Percentiles rank a stretch among this genome's conserved stretches.
Conservation (phyloP, 2,113 vertebrate species). For the Pseudonaja textilis region DNA sequence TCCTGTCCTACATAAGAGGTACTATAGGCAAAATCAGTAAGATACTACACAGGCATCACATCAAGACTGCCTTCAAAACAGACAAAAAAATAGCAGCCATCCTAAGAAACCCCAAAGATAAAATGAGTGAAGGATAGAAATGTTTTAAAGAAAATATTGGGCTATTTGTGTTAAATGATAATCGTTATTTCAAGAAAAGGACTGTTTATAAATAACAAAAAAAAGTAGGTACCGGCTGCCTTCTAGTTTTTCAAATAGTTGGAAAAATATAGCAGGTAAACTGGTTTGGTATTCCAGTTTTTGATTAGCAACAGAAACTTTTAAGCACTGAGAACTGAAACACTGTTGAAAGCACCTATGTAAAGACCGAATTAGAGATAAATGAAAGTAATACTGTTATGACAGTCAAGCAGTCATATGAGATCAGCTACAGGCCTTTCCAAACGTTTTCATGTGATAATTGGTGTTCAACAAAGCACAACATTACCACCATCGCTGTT, state of each 20-base stretch:
- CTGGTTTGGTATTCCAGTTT: background rate
- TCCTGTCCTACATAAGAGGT: no score
- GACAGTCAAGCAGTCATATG: background rate
- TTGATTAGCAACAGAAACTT: background rate
- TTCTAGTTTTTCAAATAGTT: background rate
- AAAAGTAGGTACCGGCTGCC: background rate
- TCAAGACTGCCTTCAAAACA: no score
- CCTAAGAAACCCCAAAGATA: background rate
- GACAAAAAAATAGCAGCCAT: no score
- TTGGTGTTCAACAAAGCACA: no score
- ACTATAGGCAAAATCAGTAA: no score
- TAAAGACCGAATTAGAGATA: background rate
- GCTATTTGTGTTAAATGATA: background rate
- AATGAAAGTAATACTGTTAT: background rate
- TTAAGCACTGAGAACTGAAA: background rate
- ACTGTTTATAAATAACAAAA: background rate
- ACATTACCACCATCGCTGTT: no score
- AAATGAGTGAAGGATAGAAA: background rate
- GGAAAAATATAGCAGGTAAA: background rate
- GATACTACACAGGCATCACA: no score
- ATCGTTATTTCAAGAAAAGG: background rate
- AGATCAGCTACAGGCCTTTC: no score
- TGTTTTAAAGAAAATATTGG: background rate
- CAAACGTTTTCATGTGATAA: no score
- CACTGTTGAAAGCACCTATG: background rate